Evolutionary conservation across 64 coral and sea anemone species (phyloP), one percentile per base, ranked within the genome.

Genomic region (Cladopsammia gracilis): DNA sequence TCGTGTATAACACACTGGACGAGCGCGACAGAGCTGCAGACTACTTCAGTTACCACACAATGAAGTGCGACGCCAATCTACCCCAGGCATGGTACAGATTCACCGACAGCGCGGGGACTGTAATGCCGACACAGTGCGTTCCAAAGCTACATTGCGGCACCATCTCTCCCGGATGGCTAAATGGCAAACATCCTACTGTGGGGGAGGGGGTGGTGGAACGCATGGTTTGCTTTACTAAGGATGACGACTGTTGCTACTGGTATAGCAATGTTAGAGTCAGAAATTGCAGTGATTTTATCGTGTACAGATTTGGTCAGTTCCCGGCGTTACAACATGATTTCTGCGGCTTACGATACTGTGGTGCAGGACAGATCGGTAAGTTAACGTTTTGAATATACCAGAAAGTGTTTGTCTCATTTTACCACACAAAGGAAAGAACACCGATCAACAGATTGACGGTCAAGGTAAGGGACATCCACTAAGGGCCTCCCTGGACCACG

Each of bases 111-210:
- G 92, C 92, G 7, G 92, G 92, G 19, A 61, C 73, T 60, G 54
- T 80, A 1, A 94, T 94, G 74, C 48, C 92, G 34, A 94, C 92
- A 13, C 43, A 48, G 3, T 94, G 92, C 52, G 74, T 88, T 7
- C 59, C 70, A 0, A 59, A 53, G 48, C 50, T 88, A 25, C 92
- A 94, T 20, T 94, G 92, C 51, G 92, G 92, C 67, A 89, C 92
- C 9, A 85, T 88, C 20, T 64, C 92, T 25, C 72, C 92, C 13
- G 92, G 92, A 10, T 94, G 92, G 92, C 51, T 94, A 50, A 82
- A 77, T 58, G 92, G 86, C 62, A 80, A 82, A 22, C 92, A 85
- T 64, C 92, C 92, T 8, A 64, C 71, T 60, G 56, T 73, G 18
- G 62, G 49, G 62, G 85, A 89, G 70, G 92, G 86, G n/a, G 50